Evolutionary conservation across 2,797 vertebrate genomes (phyloP).

Genomic region (Falco berigora): DNA sequence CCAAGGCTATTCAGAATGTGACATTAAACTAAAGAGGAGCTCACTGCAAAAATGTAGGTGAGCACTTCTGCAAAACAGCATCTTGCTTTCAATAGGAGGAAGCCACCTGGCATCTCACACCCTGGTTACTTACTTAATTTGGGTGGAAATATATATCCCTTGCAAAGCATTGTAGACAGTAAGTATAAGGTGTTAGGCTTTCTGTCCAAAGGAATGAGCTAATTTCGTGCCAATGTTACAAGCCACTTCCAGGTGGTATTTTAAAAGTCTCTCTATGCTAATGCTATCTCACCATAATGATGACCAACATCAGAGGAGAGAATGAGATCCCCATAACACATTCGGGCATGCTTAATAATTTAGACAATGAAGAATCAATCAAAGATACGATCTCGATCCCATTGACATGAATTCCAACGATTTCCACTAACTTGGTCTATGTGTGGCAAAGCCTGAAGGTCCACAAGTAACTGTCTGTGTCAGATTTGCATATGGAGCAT

Average conservation of each 20-base stretch:
- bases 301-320: neutral
- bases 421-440: neutral
- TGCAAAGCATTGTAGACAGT: neutral
- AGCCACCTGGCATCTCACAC: neutral
- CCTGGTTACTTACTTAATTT: neutral
- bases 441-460: neutral
- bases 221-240: neutral
- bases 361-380: neutral
- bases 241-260: neutral
- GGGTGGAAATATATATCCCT: neutral
- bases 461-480: rapidly evolving
- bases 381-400: neutral
- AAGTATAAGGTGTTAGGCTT: neutral
- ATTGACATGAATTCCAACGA: neutral
- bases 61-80: neutral
- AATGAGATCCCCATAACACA: neutral
- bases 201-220: neutral
- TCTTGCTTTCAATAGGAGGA: neutral
- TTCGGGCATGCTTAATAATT: neutral
- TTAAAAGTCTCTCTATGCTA: neutral
- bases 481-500: neutral
- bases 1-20: neutral
- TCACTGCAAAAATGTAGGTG: slow-evolving; percentile 36
- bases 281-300: neutral
- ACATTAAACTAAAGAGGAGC: neutral